Evolutionary conservation across 2,797 vertebrate genomes (phyloP).

Genomic region (Champsocephalus esox): DNA sequence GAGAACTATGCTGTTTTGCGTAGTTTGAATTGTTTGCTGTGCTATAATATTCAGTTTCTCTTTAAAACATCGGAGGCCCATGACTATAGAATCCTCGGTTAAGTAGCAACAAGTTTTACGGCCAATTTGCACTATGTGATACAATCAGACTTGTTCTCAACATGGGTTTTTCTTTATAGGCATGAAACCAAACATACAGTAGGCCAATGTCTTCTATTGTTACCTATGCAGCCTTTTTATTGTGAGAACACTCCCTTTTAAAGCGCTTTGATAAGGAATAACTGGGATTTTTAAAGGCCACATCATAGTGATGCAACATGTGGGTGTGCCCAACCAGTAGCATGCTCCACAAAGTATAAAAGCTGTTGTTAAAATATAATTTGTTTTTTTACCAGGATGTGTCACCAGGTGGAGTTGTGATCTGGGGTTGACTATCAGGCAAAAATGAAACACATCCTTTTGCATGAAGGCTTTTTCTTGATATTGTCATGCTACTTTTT

Average conservation of each 20-base stretch:
- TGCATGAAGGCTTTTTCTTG: neutral
- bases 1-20: slow-evolving; percentile 23
- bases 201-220: slow-evolving; percentile 74
- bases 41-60: slow-evolving; percentile 34
- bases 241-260: slow-evolving; percentile 45
- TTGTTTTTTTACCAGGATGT: neutral
- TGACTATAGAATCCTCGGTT: slow-evolving; percentile 32
- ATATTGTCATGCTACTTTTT: neutral
- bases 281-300: slow-evolving; percentile 33
- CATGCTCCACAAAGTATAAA: neutral
- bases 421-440: neutral
- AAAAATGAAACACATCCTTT: neutral
- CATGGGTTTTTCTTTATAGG: slow-evolving; percentile 82
- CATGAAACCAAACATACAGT: slow-evolving; percentile 84
- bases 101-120: slow-evolving; percentile 34
- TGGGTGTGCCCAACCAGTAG: neutral
- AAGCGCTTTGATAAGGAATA: slow-evolving; percentile 39
- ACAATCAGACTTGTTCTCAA: slow-evolving; percentile 84
- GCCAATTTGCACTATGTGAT: slow-evolving; percentile 90
- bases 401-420: neutral
- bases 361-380: neutral
- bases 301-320: slow-evolving; percentile 4
- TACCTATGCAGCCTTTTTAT: slow-evolving; percentile 86
- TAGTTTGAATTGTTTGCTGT: slow-evolving; percentile 45
- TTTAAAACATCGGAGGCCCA: slow-evolving; percentile 27